Base-by-base conservation (phyloP, 1,140 invertebrate genomes). In the Asobara japonica region DNA sequence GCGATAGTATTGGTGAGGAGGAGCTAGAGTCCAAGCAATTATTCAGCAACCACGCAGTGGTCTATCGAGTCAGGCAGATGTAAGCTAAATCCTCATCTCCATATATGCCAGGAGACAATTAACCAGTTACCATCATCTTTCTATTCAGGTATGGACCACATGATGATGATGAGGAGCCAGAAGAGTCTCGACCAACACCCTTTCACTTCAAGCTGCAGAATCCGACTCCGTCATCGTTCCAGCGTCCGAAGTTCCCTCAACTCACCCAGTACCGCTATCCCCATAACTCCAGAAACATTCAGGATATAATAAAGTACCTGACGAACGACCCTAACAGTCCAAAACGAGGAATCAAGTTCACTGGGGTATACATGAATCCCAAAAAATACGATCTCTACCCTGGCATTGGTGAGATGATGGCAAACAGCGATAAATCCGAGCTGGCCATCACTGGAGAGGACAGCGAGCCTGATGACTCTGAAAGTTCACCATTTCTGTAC, bases 251-350 rank as follows among this genome's bases (percentile, higher is more conserved):
- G 33, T 89, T 88, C 68, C 87, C 88, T 1, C 88, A 89, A 71
- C 61, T 89, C 0, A 74, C 81, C 2, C 85, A 85, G 16, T 89
- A 88, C 41, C 76, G 82, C 31, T 85, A 88, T 68, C 83, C 83
- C 0, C 80, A 88, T 3, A 66, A 82, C 0, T 88, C 89, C 0
- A 81, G 87, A 18, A 89, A 84, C 71, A 89, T 89, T 11, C 88
- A 89, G 64, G 89, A 89, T 33, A 86, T 89, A 27, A 84, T 89
- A n/a, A 87, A 86, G 30, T 89, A 88, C 18, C 71, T 88, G 64
- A 77, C 81, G 0, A 83, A 79, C 29, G 78, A 85, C 48, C 78
- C 78, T 0, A 72, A 77, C 0, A 69, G 77, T 31, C 70, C 78
- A 0, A 83, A 82, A 41, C 79, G 78, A 33, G 84, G 81, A 4